Conservation (phyloP, 2,797 vertebrate genomes). For the Todus mexicanus region DNA sequence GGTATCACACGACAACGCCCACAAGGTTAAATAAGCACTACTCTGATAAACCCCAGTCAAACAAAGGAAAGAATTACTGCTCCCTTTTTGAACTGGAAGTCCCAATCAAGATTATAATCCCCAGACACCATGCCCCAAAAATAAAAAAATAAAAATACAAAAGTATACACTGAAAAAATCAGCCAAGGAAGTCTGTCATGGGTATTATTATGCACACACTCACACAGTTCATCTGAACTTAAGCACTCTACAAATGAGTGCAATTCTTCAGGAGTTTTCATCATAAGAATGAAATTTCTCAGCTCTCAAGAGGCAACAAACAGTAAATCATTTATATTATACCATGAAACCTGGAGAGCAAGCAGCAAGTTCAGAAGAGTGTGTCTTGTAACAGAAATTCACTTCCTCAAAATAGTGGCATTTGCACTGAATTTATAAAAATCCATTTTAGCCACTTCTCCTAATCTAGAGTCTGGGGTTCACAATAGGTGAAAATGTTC, state of each 20-base stretch:
- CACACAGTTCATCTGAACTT: neutral
- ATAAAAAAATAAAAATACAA: neutral
- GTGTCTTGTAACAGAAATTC: neutral
- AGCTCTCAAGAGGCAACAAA: neutral
- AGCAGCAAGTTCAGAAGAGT: neutral
- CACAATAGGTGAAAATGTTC: neutral
- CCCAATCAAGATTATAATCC: slow-evolving; percentile 31
- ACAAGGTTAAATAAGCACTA: slow-evolving; percentile 43
- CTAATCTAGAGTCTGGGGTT: neutral
- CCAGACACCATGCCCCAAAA: neutral
- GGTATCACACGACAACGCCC: slow-evolving; percentile 44
- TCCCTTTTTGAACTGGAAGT: slow-evolving; percentile 38
- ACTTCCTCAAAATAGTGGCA: slow-evolving; percentile 43
- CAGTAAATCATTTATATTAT: neutral
- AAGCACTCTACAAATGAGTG: neutral
- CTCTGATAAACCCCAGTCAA: slow-evolving; percentile 14
- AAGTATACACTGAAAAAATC: neutral
- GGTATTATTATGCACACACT: neutral
- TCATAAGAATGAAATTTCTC: neutral
- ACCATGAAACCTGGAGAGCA: slow-evolving; percentile 29
- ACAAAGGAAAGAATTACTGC: slow-evolving; percentile 56
- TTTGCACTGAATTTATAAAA: slow-evolving; percentile 43
- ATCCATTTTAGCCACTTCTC: slow-evolving; percentile 54
- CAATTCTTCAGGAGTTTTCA: neutral
- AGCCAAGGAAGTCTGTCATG: neutral